Base-by-base conservation (phyloP, 2,888 invertebrate genomes). In the Tachystola acroxantha region DNA sequence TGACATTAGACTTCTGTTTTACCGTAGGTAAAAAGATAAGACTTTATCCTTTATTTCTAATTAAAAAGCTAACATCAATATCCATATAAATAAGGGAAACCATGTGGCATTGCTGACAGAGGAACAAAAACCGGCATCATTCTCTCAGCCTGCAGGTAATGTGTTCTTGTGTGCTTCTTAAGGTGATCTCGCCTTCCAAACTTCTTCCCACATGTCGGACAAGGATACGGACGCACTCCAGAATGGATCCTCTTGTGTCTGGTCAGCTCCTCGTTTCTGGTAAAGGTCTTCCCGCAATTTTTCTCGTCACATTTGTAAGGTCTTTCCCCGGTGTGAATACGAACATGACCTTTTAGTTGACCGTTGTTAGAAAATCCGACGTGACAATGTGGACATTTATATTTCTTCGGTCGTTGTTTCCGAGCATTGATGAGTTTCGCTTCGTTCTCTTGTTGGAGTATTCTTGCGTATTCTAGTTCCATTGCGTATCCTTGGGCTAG, bases 351-450 rank as follows among this genome's bases (percentile, higher is more conserved):
- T 68, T 94, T 95, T 0, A 97, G 81, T 56, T 97, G 96, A 0
- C 96, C 96, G 71, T 96, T 96, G 70, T 97, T 97, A n/a, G 96
- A 96, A 70, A 97, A 97, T 0, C 95, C 95, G 0, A 95, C 95
- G 52, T 94, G 91, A 64, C 97, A 97, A 58, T 95, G 93, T 0
- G 94, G 93, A 60, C 98, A 97, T 50, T 95, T 92, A 75, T 97
- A 97, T 63, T 96, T 96, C 75, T 96, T 96, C 1, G 97, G 96
- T 1, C 96, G 88, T 52, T 94, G 92, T 58, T 96, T 94, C 47
- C 92, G 88, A 0, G 91, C 84, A 53, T 90, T 92, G 2, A 92
- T 51, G 0, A 91, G 73, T 59, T 92, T 92, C 0, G 90, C 85
- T 57, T 92, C 92, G 43, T 92, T 92, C 56, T 93, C 93, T 70